phyloP scores from a whole-genome alignment of 2,113 vertebrate species.

The Pseudolaguvia tuberculata region DNA sequence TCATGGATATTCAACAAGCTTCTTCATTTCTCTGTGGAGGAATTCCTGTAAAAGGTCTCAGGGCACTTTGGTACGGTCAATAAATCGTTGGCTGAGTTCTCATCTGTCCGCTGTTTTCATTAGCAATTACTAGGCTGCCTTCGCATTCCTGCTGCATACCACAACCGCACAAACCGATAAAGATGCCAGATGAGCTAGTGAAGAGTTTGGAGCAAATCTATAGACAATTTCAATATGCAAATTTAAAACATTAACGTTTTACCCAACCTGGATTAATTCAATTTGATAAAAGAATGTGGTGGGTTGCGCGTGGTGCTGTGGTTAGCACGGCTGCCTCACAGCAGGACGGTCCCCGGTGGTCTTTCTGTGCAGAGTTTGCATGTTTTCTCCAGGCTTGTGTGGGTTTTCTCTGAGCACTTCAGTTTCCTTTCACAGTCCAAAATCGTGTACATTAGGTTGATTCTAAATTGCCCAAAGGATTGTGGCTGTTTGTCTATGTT shows the following conservation, averaged over 20 bases:
- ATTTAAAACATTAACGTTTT: neutral
- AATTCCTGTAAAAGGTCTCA: conserved; percentile 31
- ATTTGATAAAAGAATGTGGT: neutral
- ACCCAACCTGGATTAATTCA: no score
- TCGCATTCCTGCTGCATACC: neutral
- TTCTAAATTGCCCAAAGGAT: no score
- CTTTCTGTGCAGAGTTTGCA: no score
- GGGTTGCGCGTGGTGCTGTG: no score
- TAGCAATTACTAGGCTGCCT: conserved; percentile 19
- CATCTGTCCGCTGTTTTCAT: conserved; percentile 23
- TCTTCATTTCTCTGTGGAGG: conserved; percentile 28
- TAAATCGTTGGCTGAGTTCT: conserved; percentile 29
- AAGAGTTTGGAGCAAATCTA: neutral
- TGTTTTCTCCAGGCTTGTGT: no score
- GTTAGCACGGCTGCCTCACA: no score
- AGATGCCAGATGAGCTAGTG: neutral
- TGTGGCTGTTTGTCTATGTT: no score
- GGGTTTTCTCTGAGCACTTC: no score
- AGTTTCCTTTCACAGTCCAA: no score
- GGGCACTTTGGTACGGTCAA: conserved; percentile 19
- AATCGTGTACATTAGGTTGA: no score
- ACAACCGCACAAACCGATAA: conserved; percentile 7
- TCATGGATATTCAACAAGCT: conserved; percentile 14
- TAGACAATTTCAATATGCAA: neutral
- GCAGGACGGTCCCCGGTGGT: no score